Percentiles rank a stretch among this genome's conserved stretches.
Conservation (phyloP, 2,113 vertebrate genomes). For the Tenrec ecaudatus region DNA sequence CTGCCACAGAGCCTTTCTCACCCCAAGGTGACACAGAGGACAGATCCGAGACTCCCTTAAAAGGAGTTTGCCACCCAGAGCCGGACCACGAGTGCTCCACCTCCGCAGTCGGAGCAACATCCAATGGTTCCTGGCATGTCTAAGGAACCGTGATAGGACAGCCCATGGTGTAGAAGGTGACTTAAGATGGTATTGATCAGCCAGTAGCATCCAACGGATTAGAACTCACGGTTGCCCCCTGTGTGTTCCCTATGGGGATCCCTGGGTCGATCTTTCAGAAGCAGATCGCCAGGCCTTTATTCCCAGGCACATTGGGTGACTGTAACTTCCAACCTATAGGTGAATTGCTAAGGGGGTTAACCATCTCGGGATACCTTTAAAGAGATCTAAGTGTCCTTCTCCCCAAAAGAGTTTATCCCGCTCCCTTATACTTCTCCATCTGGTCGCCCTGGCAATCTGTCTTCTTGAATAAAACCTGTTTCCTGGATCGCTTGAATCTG, state of each 20-base stretch:
- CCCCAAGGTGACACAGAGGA: background rate
- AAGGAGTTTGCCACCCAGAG: background rate
- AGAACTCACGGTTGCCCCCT: background rate
- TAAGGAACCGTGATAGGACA: background rate
- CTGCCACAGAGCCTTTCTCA: background rate
- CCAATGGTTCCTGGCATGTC: background rate
- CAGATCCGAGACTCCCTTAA: background rate
- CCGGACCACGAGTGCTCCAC: background rate
- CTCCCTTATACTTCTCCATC: too few species aligned
- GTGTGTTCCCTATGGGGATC: background rate
- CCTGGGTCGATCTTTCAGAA: background rate
- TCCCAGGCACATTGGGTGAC: background rate
- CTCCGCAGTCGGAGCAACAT: background rate
- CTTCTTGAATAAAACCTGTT: background rate
- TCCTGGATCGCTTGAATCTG: background rate
- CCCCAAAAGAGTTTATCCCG: background rate
- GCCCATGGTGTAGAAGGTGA: background rate
- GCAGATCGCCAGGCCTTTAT: background rate
- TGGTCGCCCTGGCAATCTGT: background rate
- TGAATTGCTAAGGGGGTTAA: background rate
- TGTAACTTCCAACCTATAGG: background rate
- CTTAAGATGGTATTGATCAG: fast-evolving
- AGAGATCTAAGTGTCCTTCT: fast-evolving
- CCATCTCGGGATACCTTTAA: background rate
- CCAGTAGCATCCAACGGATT: background rate